These are phyloP conservation scores for Spinus pinus DNA, from an alignment of 2,797 vertebrate genomes.

Conservation along the genomic window DNA sequence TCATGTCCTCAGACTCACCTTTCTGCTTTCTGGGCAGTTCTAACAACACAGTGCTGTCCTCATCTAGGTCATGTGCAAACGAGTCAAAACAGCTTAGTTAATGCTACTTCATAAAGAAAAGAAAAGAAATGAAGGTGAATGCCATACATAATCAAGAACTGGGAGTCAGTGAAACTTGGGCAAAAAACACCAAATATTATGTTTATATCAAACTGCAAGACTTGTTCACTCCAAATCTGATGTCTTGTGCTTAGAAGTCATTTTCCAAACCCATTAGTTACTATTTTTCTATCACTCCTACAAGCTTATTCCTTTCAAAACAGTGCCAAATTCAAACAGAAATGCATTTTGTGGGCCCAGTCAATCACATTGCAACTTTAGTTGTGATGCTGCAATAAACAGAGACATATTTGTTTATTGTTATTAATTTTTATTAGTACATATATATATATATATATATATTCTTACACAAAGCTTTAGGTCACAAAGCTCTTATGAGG, in stretches of 20 bases:
- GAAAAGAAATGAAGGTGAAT: background rate
- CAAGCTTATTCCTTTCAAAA: background rate
- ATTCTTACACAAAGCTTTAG: background rate
- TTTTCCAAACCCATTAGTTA: background rate
- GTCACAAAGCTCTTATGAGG: background rate
- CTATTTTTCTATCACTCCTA: background rate
- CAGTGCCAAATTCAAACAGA: background rate
- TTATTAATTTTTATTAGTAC: background rate
- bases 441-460: background rate
- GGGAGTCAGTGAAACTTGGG: background rate
- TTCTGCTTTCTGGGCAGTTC: background rate
- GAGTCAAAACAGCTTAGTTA: background rate
- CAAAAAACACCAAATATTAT: background rate
- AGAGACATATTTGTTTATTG: background rate
- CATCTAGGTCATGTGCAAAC: fast-evolving
- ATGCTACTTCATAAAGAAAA: background rate
- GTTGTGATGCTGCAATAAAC: background rate
- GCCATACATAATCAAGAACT: background rate
- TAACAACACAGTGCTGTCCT: background rate
- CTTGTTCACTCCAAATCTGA: background rate
- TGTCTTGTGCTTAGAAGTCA: background rate
- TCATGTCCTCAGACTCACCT: background rate
- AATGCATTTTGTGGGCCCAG: background rate
- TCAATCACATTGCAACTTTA: background rate
- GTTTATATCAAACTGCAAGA: background rate